Evolutionary conservation across 2,888 invertebrate species (phyloP).

Genomic region (Hydraecia micacea): DNA sequence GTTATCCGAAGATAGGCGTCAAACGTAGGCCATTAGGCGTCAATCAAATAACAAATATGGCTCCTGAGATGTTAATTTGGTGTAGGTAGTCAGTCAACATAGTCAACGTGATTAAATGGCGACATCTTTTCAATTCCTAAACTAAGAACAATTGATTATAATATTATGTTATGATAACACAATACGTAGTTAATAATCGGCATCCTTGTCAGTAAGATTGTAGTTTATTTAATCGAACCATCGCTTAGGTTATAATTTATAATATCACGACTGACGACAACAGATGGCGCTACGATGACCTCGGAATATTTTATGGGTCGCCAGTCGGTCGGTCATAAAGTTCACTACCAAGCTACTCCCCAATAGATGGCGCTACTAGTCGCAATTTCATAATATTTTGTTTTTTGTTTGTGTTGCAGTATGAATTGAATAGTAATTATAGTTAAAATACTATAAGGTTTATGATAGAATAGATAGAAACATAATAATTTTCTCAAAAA

Average conservation of each 20-base stretch:
- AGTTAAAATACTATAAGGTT: not conserved
- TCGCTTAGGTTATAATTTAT: not conserved
- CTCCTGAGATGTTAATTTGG: conserved; percentile 19
- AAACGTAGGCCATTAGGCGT: conserved; percentile 2
- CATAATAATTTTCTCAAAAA: conserved; percentile 2
- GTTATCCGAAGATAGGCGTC: not conserved
- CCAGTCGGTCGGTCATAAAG: not conserved
- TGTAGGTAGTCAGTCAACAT: not conserved
- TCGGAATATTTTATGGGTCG: not conserved
- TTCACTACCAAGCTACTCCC: conserved; percentile 30
- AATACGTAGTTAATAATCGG: not conserved
- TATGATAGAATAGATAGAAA: not conserved
- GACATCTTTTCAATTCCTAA: not conserved
- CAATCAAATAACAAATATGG: conserved; percentile 23
- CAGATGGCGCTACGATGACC: conserved; percentile 32
- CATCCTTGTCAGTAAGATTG: not conserved
- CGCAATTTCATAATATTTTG: not conserved
- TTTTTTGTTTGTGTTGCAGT: not conserved
- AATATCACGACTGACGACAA: not conserved
- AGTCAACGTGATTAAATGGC: not conserved
- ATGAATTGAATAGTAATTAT: not conserved
- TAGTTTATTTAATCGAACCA: not conserved
- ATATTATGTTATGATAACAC: not conserved
- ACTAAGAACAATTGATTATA: not conserved
- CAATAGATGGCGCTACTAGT: conserved; percentile 59